Conservation (phyloP, 2,113 vertebrate species). For the Petrocephalus microphthalmus region DNA sequence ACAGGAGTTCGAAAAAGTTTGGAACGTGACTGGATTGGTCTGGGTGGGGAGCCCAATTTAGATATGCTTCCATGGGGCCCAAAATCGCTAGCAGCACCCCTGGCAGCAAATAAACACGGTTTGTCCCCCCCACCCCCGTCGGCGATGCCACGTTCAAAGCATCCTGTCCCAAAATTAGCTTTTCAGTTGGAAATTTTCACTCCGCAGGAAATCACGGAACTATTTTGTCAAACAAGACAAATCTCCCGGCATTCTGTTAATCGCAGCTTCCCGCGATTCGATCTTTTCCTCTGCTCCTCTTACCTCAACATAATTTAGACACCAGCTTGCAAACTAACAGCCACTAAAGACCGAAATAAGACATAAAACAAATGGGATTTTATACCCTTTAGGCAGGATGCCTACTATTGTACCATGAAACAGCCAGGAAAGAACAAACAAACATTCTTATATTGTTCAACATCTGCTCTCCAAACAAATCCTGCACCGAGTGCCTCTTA, state of each 20-base stretch:
- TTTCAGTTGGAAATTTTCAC: background rate
- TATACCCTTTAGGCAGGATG: background rate
- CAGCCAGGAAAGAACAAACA: background rate
- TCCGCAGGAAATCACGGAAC: background rate
- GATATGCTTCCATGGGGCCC: background rate
- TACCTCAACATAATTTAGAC: background rate
- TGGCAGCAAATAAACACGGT: background rate
- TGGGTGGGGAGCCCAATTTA: background rate
- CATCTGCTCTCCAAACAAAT: background rate
- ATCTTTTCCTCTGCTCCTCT: background rate
- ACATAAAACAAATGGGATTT: background rate
- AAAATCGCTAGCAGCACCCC: no score
- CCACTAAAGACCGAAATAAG: background rate
- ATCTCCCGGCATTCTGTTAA: background rate
- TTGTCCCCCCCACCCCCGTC: background rate
- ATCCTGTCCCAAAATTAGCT: background rate
- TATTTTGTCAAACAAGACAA: conserved; percentile 7
- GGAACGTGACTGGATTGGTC: background rate
- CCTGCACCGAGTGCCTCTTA: background rate
- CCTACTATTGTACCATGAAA: background rate
- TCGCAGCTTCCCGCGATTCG: background rate
- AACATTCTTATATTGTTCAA: background rate
- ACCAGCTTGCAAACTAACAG: conserved; percentile 1
- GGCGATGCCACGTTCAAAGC: background rate
- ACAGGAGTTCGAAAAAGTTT: background rate